Evolutionary conservation across 2,797 vertebrate species (phyloP).

Genomic region (Sibirionetta formosa): DNA sequence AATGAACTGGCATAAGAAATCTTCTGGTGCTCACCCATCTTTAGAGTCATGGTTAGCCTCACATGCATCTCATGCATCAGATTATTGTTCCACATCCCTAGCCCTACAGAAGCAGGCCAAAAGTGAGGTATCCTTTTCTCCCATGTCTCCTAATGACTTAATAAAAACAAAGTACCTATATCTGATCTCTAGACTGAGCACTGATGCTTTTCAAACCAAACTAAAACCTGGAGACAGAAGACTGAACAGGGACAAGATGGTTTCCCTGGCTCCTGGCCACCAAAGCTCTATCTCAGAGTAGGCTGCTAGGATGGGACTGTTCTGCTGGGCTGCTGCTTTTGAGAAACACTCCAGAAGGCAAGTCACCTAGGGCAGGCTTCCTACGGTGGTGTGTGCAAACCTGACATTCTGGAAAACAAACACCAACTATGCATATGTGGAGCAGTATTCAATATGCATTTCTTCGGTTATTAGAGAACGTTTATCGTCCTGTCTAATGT

Average conservation of each 20-base stretch:
- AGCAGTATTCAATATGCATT: background rate
- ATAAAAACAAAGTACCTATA: background rate
- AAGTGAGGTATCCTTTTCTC: background rate
- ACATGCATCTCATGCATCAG: rapidly evolving
- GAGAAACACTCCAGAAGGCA: background rate
- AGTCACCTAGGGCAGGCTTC: background rate
- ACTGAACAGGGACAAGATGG: rapidly evolving
- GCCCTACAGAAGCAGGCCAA: background rate
- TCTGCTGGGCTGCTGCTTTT: background rate
- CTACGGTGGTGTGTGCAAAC: rapidly evolving
- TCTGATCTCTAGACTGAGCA: rapidly evolving
- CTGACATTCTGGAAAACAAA: background rate
- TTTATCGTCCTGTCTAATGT: background rate
- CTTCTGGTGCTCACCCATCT: background rate
- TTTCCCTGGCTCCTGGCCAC: background rate
- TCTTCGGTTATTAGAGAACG: background rate
- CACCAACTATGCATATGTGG: background rate
- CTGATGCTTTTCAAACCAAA: background rate
- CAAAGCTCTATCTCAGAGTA: background rate
- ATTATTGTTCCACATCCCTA: background rate
- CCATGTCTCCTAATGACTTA: background rate
- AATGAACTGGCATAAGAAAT: background rate
- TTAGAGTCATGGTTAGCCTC: background rate
- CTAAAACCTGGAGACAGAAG: background rate
- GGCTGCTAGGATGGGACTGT: background rate